phyloP scores from a whole-genome alignment of 2,888 invertebrate species.

The Mechanitis messenoides region DNA sequence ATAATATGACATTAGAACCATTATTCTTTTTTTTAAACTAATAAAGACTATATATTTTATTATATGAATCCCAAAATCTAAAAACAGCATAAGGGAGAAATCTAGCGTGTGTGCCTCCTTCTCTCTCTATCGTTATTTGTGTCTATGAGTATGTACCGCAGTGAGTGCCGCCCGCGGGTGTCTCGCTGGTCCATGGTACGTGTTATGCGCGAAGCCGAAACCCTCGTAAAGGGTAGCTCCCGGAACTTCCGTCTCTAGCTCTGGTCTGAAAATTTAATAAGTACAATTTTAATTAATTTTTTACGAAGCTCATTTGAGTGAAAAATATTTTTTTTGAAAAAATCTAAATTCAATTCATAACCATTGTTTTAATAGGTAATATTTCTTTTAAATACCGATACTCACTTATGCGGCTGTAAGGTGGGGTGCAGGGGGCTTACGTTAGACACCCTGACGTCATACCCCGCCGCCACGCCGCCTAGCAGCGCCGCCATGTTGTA shows the following conservation, averaged over 20 bases:
- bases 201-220: conserved; percentile 85
- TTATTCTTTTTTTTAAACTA: no score
- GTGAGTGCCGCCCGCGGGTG: conserved; percentile 81
- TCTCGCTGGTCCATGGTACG: conserved; percentile 91
- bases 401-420: conserved; percentile 82
- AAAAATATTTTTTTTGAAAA: no score
- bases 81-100: no score
- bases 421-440: conserved; percentile 89
- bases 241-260: conserved; percentile 54
- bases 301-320: no score
- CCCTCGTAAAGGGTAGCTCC: conserved; percentile 52
- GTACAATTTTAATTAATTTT: neutral
- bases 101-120: no score
- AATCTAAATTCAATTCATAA: no score
- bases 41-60: no score
- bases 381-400: neutral
- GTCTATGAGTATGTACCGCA: conserved; percentile 43
- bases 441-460: conserved; percentile 93
- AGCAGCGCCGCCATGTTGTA: conserved; percentile 95
- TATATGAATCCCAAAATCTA: no score
- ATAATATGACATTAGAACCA: no score
- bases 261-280: conserved; percentile 43
- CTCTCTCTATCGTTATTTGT: no score
- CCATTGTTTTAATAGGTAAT: no score
- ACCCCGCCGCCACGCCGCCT: conserved; percentile 93